Evolutionary conservation across 2,888 invertebrate species (phyloP).

Genomic region (Polydrusus tereticollis): DNA sequence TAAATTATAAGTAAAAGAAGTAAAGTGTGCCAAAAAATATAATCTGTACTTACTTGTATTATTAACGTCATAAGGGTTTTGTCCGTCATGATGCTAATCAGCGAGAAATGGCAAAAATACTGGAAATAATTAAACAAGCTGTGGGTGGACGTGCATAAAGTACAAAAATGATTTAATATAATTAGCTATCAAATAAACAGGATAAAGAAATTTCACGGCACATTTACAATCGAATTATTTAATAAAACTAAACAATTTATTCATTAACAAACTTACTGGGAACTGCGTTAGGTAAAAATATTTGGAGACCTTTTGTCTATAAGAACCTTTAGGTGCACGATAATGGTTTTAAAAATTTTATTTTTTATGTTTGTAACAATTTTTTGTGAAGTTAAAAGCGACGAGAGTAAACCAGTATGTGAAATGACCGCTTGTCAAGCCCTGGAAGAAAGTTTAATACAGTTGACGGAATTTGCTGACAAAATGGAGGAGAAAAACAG

Average conservation of each 20-base stretch:
- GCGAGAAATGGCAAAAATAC: too few relatives aligned
- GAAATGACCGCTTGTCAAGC: constrained; percentile 71
- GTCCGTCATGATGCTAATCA: too few relatives aligned
- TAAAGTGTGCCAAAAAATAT: too few relatives aligned
- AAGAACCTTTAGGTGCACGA: constrained; percentile 6
- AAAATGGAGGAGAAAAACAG: constrained; percentile 61
- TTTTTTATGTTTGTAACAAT: background rate
- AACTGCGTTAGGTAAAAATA: constrained; percentile 23
- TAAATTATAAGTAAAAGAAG: too few relatives aligned
- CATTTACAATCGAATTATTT: constrained; percentile 52
- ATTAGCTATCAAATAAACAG: constrained; percentile 3
- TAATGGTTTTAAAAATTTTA: constrained; percentile 9
- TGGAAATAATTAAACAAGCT: background rate
- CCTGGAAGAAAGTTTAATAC: constrained; percentile 64
- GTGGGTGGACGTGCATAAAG: background rate
- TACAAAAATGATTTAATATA: background rate
- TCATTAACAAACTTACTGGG: constrained; percentile 19
- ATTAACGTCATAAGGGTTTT: too few relatives aligned
- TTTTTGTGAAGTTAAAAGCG: constrained; percentile 6
- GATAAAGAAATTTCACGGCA: constrained; percentile 52
- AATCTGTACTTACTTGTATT: too few relatives aligned
- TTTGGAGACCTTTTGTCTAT: background rate
- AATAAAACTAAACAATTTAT: constrained; percentile 49
- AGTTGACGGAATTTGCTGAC: constrained; percentile 57
- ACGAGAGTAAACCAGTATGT: constrained; percentile 58